Evolutionary conservation across 2,888 invertebrate species (phyloP), one percentile per base, ranked within the genome.

Genomic region (Agriopis marginaria): DNA sequence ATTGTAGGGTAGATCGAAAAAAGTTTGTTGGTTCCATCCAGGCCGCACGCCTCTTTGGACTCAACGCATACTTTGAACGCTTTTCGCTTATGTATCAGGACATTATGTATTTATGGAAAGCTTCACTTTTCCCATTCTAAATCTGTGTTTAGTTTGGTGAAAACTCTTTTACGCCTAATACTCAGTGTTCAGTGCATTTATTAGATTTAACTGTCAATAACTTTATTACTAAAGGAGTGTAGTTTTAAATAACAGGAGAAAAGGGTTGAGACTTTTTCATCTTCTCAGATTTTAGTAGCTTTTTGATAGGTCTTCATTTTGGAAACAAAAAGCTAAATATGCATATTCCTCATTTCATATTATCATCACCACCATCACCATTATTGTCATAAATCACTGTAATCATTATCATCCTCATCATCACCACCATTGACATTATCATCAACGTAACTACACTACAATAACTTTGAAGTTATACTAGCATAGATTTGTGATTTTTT

Each of bases 21-120:
- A 86, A 89, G 89, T 92, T 88, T 91, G 93, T 93, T 94, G 93
- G 86, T 77, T 91, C 86, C 91, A 91, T 83, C 71, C 75, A 89
- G 92, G 93, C 91, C 76, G 72, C 63, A 74, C 80, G 91, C 91
- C 92, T 89, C 82, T 81, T 87, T 93, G 93, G 86, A 90, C 86
- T 83, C 93, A 94, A 94, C 93, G 86, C 82, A 89, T 82, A 89
- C 88, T 88, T 86, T 63, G 62, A 53, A 61, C 56, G 70, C 70
- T 66, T 86, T 82, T 86, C 76, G 82, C 82, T 86, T 83, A 81
- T 80, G 79, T 84, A 84, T 79, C 80, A 49, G 66, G 63, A 66
- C 66, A 45, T 44, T 53, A 44, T 23, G 62, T 63, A 66, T 70
- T 66, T 70, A 66, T 55, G 74, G 76, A 81, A 76, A 72, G 75